phyloP scores from a whole-genome alignment of 1,140 invertebrate species.

The Hydropsyche tenuis region DNA sequence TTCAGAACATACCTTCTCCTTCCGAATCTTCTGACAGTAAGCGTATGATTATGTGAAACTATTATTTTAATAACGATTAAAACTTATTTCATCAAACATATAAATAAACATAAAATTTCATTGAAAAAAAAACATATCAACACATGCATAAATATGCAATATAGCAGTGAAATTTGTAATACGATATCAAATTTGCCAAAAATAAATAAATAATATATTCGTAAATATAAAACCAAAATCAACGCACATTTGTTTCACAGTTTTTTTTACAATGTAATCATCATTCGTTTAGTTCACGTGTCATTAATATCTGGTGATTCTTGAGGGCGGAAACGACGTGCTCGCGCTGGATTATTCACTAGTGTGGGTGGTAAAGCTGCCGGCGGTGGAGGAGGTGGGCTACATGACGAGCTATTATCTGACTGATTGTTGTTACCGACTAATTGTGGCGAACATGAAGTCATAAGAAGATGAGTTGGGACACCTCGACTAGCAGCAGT shows the following conservation, averaged over 20 bases:
- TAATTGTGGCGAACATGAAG: constrained; percentile 55
- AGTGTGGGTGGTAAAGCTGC: constrained; percentile 56
- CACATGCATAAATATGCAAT: background rate
- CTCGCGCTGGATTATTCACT: constrained; percentile 44
- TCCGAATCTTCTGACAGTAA: no score
- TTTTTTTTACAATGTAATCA: background rate
- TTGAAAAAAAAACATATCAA: background rate
- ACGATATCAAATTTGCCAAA: background rate
- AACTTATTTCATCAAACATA: background rate
- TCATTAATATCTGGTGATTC: constrained; percentile 31
- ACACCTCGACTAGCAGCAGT: constrained; percentile 56
- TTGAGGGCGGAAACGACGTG: constrained; percentile 42
- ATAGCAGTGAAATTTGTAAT: no score
- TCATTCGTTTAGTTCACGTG: constrained; percentile 17
- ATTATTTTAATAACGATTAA: no score
- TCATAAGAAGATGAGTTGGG: constrained; percentile 61
- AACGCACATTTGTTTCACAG: constrained; percentile 5
- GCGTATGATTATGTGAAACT: no score
- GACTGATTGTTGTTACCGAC: constrained; percentile 60
- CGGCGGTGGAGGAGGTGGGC: constrained; percentile 56
- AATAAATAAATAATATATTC: constrained; percentile 1
- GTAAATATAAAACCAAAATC: background rate
- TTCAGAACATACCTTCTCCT: background rate
- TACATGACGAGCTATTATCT: constrained; percentile 56
- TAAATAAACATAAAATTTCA: background rate